Conservation (phyloP, 30 jellyfish, hydroid and myxozoan genomes). For the Morbakka virulenta region DNA sequence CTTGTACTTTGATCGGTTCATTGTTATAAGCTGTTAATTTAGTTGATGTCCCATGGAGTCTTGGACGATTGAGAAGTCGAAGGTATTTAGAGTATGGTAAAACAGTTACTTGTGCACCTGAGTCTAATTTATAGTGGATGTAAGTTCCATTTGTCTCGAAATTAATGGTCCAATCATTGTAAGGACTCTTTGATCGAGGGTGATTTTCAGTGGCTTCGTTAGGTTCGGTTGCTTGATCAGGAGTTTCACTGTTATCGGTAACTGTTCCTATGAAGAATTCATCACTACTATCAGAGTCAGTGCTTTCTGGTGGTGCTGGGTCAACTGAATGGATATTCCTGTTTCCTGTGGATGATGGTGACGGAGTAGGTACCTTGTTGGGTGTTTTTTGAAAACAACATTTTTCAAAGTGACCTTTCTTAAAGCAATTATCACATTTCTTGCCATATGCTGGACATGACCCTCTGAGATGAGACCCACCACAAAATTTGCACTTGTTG, state of each 20-base stretch:
- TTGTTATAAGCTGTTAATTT: slow-evolving; percentile 1
- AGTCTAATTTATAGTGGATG: slow-evolving; percentile 6
- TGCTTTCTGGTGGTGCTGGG: neutral
- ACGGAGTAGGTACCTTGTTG: slow-evolving; percentile 5
- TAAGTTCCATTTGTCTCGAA: slow-evolving; percentile 12
- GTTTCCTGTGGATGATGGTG: slow-evolving; percentile 22
- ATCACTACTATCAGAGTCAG: neutral
- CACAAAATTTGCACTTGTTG: slow-evolving; percentile 53
- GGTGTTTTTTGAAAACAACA: slow-evolving; percentile 35
- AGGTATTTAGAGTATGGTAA: neutral
- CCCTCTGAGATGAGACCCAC: slow-evolving; percentile 47
- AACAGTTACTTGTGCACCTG: slow-evolving; percentile 18
- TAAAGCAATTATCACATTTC: slow-evolving; percentile 33
- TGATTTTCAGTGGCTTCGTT: neutral
- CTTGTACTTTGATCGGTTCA: neutral
- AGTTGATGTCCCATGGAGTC: neutral
- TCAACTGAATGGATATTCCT: neutral
- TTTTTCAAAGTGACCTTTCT: slow-evolving; percentile 26
- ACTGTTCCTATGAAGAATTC: slow-evolving; percentile 20
- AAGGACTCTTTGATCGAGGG: neutral
- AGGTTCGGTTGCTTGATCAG: neutral
- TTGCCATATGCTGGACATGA: slow-evolving; percentile 50
- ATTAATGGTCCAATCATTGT: slow-evolving; percentile 27
- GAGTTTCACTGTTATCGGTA: slow-evolving; percentile 7
- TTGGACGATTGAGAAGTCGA: neutral